Evolutionary conservation across 2,797 vertebrate genomes (phyloP), one percentile per base, ranked within the genome.

Genomic region (Pachyuromys duprasi): DNA sequence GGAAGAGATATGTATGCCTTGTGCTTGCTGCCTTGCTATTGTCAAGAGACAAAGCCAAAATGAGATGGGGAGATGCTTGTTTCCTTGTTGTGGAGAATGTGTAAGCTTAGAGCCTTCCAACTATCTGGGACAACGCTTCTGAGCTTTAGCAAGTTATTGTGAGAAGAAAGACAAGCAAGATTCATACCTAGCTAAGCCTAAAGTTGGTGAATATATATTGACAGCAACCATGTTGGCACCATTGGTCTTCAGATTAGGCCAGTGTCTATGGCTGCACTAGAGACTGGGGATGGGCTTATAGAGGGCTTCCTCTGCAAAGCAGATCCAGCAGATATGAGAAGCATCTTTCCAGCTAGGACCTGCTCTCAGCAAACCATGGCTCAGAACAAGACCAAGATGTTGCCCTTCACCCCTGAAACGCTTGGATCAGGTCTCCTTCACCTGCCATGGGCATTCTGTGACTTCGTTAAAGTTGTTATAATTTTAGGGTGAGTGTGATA

Each of bases 1-100:
- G 4, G 39, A 22, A 14, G 53, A 14, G 49, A 39, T 49, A 15
- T 0, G 1, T 1, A 2, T 31, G 2, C 18, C 7, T 12, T 65
- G 76, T 75, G 1, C 45, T 55, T 26, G 18, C 45, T 53, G 6
- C 74, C 17, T 65, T 39, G 45, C 2, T 15, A 24, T 4, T 4
- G 33, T 63, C 28, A 75, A 88, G 60, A 94, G 17, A 63, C 33
- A 91, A 60, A 39, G n/a, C 1, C 60, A 5, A 17, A 53, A 95
- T 86, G 53, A 2, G 33, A 78, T 14, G 20, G 60, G 57, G 36
- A 28, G 91, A 86, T 60, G 12, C 20, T 90, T 84, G 42, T 0
- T 15, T 12, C n/a, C n/a, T 78, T 2, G 8, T 70, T 8, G 83
- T 84, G 55, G 55, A 5, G 26, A 91, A 28, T 45, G 31, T 22